Percentiles rank a stretch among this genome's conserved stretches.
phyloP scores from a whole-genome alignment of 2,888 invertebrate genomes.

The Drosophila monieri region DNA sequence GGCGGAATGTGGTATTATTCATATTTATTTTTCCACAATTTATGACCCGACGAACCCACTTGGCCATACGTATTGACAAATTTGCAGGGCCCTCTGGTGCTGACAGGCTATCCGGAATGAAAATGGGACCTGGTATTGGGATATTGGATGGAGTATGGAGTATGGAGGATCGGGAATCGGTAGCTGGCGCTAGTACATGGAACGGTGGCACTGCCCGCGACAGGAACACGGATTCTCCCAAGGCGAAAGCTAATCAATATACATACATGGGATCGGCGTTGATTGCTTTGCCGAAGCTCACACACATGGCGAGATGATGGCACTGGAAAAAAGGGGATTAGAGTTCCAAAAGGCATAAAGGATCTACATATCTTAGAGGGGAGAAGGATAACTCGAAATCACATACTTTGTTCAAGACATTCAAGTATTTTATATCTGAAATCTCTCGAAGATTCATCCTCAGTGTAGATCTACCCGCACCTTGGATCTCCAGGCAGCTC shows the following conservation, averaged over 20 bases:
- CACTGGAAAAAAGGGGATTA: slow-evolving; percentile 10
- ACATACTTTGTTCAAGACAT: too few relatives aligned
- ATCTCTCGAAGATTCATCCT: not conserved
- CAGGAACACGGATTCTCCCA: slow-evolving; percentile 79
- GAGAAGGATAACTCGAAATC: too few relatives aligned
- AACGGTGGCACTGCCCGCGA: slow-evolving; percentile 81
- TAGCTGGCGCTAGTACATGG: slow-evolving; percentile 81
- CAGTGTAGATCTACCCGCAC: slow-evolving; percentile 20
- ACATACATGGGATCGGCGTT: slow-evolving; percentile 65
- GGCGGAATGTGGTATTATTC: slow-evolving; percentile 42
- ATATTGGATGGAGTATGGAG: slow-evolving; percentile 46
- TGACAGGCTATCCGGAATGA: slow-evolving; percentile 28
- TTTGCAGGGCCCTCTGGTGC: slow-evolving; percentile 67
- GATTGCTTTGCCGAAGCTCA: slow-evolving; percentile 64
- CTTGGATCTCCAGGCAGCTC: slow-evolving; percentile 38
- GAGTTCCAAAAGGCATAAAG: too few relatives aligned
- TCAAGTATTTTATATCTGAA: not conserved
- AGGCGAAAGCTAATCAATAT: slow-evolving; percentile 79
- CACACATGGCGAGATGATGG: slow-evolving; percentile 5
- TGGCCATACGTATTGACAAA: slow-evolving; percentile 74
- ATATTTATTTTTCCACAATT: slow-evolving; percentile 63
- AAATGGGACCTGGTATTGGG: slow-evolving; percentile 29
- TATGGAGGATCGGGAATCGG: slow-evolving; percentile 59
- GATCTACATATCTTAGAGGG: too few relatives aligned
- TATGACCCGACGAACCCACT: slow-evolving; percentile 54